Evolutionary conservation across 2,888 invertebrate species (phyloP).

Genomic region (Mythimna albipuncta): DNA sequence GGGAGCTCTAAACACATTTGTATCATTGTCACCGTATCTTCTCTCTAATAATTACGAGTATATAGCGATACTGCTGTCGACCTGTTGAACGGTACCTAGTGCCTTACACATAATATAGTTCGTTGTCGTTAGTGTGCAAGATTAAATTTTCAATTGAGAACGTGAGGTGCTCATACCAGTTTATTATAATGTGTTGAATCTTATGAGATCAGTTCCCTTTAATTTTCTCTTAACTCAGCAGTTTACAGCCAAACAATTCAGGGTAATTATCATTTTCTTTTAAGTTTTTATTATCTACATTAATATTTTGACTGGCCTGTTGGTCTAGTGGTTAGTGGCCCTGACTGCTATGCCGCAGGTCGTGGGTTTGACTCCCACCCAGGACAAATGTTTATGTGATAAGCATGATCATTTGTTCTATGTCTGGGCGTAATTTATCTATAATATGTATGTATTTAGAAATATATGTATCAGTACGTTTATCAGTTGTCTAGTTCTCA

Average conservation of each 20-base stretch:
- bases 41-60: conserved; percentile 51
- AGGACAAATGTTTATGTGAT: too few relatives aligned
- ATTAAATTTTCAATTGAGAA: conserved; percentile 51
- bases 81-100: conserved; percentile 60
- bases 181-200: conserved; percentile 18
- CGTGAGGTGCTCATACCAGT: conserved; percentile 23
- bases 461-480: too few relatives aligned
- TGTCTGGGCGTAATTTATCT: too few relatives aligned
- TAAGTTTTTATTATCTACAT: too few relatives aligned
- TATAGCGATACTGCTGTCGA: conserved; percentile 32
- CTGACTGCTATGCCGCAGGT: too few relatives aligned
- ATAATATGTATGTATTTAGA: too few relatives aligned
- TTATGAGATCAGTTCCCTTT: conserved; percentile 5
- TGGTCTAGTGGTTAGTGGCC: too few relatives aligned
- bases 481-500: too few relatives aligned
- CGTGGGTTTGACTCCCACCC: too few relatives aligned
- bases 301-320: too few relatives aligned
- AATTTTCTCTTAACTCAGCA: conserved; percentile 1
- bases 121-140: conserved; percentile 7
- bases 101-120: conserved; percentile 12
- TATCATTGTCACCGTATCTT: conserved; percentile 65
- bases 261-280: too few relatives aligned
- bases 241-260: neutral
- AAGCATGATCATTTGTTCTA: too few relatives aligned
- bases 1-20: conserved; percentile 65